Evolutionary conservation across 2,888 invertebrate species (phyloP).

Genomic region (Agrenia bidenticulata): DNA sequence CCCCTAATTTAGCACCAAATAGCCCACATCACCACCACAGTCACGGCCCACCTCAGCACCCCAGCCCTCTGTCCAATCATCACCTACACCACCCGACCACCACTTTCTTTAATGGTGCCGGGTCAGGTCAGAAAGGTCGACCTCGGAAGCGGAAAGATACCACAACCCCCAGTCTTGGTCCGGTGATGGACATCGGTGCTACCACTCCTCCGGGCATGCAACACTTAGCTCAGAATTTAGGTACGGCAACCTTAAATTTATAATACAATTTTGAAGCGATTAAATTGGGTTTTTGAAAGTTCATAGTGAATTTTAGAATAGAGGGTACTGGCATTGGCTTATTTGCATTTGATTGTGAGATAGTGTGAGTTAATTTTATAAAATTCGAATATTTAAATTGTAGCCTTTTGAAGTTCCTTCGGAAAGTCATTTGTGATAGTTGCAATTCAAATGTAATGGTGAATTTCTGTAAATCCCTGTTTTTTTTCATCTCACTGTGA

Average conservation of each 20-base stretch:
- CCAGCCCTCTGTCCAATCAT: conserved; percentile 37
- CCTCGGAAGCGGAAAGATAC: conserved; percentile 72
- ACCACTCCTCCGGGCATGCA: conserved; percentile 44
- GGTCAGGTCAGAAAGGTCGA: conserved; percentile 77
- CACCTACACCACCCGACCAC: conserved; percentile 35
- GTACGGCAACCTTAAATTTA: conserved; percentile 31
- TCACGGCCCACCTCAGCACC: conserved; percentile 38
- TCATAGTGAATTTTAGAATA: no score
- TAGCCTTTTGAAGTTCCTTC: no score
- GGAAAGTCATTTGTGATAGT: no score
- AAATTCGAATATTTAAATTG: no score
- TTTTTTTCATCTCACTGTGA: no score
- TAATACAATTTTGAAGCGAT: no score
- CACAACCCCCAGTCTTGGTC: conserved; percentile 31
- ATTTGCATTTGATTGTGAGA: no score
- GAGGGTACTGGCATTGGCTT: no score
- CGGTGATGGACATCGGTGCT: conserved; percentile 46
- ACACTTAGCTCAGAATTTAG: conserved; percentile 45
- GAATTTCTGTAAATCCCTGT: no score
- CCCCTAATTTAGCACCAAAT: conserved; percentile 40
- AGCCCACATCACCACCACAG: conserved; percentile 43
- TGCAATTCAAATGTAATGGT: no score
- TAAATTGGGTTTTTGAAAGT: no score
- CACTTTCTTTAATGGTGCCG: conserved; percentile 64
- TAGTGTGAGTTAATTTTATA: no score